These are phyloP conservation scores for Eupeodes corollae DNA, from an alignment of 1,140 invertebrate species.

Conservation along the genomic window DNA sequence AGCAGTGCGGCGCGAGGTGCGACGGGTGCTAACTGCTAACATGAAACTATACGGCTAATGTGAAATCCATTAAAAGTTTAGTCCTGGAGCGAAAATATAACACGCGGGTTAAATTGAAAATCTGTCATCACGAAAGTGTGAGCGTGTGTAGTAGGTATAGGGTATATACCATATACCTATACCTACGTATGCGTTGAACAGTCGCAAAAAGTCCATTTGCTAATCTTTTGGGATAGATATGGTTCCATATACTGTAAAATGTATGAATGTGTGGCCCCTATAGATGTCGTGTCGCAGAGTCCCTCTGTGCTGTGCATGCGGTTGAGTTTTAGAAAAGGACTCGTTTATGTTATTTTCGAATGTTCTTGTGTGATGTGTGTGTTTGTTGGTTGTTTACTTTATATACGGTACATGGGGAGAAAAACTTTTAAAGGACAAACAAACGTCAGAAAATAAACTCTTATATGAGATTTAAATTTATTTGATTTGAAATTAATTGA, in stretches of 20 bases:
- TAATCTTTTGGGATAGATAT: background rate
- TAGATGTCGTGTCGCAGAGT: background rate
- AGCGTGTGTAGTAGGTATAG: background rate
- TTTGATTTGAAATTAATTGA: too few relatives aligned
- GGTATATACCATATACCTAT: background rate
- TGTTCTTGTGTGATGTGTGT: too few relatives aligned
- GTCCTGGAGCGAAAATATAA: background rate
- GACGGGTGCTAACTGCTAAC: background rate
- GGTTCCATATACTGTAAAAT: too few relatives aligned
- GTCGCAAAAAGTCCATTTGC: background rate
- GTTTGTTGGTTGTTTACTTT: too few relatives aligned
- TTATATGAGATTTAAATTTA: too few relatives aligned
- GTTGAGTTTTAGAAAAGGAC: too few relatives aligned
- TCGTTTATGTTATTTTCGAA: too few relatives aligned
- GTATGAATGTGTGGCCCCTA: background rate
- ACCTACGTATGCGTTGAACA: background rate
- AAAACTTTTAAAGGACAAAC: too few relatives aligned
- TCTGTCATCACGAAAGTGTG: background rate
- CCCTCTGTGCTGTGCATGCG: too few relatives aligned
- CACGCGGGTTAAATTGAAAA: background rate
- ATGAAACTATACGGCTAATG: conserved; percentile 1
- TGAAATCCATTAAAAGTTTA: conserved; percentile 4
- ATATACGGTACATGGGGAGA: too few relatives aligned
- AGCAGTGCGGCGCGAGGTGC: too few relatives aligned
- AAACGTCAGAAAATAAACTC: too few relatives aligned